phyloP scores from a whole-genome alignment of 1,140 invertebrate genomes.

The Physella acuta region DNA sequence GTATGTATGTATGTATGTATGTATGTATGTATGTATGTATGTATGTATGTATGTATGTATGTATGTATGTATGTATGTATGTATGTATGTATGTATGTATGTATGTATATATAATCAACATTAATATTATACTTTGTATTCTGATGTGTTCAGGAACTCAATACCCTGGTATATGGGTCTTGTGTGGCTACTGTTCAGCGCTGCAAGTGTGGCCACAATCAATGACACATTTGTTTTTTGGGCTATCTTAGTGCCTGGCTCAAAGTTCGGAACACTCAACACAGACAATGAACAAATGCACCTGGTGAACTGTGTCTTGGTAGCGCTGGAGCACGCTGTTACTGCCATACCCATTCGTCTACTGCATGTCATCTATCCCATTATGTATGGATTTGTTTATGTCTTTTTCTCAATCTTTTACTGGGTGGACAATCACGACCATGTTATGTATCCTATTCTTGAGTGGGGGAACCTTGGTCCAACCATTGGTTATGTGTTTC shows the following conservation, averaged over 20 bases:
- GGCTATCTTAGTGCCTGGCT: conserved; percentile 32
- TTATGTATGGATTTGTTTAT: conserved; percentile 42
- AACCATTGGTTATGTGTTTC: conserved; percentile 33
- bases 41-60: too few species aligned
- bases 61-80: too few species aligned
- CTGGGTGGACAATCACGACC: conserved; percentile 42
- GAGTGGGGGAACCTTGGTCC: conserved; percentile 45
- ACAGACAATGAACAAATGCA: conserved; percentile 43
- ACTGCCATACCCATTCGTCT: conserved; percentile 40
- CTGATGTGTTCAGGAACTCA: conserved; percentile 10
- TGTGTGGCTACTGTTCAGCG: conserved; percentile 42
- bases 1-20: too few species aligned
- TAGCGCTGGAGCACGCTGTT: conserved; percentile 40
- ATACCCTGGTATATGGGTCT: conserved; percentile 41
- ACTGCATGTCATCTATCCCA: conserved; percentile 40
- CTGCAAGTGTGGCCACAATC: conserved; percentile 32
- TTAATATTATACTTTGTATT: too few species aligned
- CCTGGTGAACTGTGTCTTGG: conserved; percentile 40
- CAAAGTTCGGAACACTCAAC: not conserved
- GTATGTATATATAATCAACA: too few species aligned
- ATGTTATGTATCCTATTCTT: conserved; percentile 47
- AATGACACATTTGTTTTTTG: conserved; percentile 47
- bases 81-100: too few species aligned
- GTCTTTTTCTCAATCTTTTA: conserved; percentile 44
- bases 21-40: too few species aligned